phyloP scores from a whole-genome alignment of 2,888 invertebrate species.

The Sesia apiformis region DNA sequence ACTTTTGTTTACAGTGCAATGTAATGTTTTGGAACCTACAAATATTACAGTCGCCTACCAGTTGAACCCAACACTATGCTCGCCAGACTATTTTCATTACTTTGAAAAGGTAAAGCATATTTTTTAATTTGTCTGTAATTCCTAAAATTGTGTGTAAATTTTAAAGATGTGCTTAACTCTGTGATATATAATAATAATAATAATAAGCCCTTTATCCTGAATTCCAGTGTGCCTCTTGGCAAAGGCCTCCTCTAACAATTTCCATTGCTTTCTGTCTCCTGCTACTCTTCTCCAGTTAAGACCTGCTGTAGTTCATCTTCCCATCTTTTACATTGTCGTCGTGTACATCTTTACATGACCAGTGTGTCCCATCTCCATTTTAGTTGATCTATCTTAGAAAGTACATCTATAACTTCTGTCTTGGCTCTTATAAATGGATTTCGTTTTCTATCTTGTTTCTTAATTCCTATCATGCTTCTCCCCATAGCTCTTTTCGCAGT shows the following conservation, averaged over 20 bases:
- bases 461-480: too few relatives aligned
- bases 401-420: too few relatives aligned
- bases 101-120: conserved; percentile 46
- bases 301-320: background rate
- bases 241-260: background rate
- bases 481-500: too few relatives aligned
- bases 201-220: background rate
- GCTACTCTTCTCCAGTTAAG: background rate
- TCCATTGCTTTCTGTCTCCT: background rate
- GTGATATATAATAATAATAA: too few relatives aligned
- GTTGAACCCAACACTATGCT: conserved; percentile 46
- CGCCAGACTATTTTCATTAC: conserved; percentile 63
- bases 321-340: background rate
- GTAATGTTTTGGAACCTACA: conserved; percentile 38
- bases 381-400: too few relatives aligned
- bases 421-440: too few relatives aligned
- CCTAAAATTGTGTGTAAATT: too few relatives aligned
- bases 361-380: too few relatives aligned
- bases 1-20: conserved; percentile 45
- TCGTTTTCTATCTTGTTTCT: too few relatives aligned
- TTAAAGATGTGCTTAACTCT: too few relatives aligned
- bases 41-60: conserved; percentile 43
- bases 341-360: too few relatives aligned
- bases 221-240: background rate
- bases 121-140: background rate